Conservation (phyloP, 2,797 vertebrate species). For the Aphelocoma californica region DNA sequence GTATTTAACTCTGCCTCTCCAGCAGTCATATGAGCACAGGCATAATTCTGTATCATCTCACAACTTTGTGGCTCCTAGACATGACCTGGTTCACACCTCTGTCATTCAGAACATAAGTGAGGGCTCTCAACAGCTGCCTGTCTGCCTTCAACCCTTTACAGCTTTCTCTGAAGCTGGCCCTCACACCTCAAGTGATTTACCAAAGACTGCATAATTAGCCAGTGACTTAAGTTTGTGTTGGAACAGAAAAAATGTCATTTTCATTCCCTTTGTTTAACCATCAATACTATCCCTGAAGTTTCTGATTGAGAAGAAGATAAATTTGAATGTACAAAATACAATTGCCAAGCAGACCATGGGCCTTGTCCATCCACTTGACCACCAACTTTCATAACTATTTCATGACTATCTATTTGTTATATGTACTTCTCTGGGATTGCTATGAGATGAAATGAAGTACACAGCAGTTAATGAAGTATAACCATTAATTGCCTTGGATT, state of each 20-base stretch:
- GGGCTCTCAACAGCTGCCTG: background rate
- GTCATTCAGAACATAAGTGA: background rate
- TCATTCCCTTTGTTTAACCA: background rate
- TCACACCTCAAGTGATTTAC: background rate
- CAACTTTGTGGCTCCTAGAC: background rate
- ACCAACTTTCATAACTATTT: background rate
- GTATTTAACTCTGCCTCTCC: background rate
- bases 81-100: background rate
- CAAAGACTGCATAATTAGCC: background rate
- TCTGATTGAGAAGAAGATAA: background rate
- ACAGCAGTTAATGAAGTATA: background rate
- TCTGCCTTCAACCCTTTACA: background rate
- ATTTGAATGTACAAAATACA: background rate
- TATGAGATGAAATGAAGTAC: background rate
- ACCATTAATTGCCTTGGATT: background rate
- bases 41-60: background rate
- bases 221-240: background rate
- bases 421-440: background rate
- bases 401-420: background rate
- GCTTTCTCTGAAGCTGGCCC: background rate
- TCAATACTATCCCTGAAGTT: background rate
- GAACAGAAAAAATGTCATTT: background rate
- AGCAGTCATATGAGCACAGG: background rate
- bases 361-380: background rate
- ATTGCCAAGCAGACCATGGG: background rate